Evolutionary conservation across 2,797 vertebrate genomes (phyloP).

Genomic region (Halcyon badia): DNA sequence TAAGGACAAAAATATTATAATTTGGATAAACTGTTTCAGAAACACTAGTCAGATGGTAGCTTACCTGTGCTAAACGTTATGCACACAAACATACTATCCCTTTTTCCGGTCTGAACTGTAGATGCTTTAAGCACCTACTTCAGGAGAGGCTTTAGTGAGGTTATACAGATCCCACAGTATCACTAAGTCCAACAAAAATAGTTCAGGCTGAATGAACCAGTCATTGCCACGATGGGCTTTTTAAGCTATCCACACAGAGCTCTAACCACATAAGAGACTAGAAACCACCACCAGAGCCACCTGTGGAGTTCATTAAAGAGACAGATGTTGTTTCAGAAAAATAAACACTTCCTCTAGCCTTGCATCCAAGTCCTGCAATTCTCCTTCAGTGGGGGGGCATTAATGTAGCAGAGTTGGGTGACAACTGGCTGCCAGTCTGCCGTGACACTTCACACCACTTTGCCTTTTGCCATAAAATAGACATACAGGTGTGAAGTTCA

Average conservation of each 20-base stretch:
- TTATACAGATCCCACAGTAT: slow-evolving; percentile 57
- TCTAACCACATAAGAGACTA: slow-evolving; percentile 57
- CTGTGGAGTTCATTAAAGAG: slow-evolving; percentile 12
- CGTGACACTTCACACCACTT: background rate
- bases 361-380: background rate
- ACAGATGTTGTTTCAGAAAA: slow-evolving; percentile 48
- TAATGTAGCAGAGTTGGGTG: background rate
- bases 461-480: background rate
- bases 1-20: background rate
- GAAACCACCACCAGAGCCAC: slow-evolving; percentile 35
- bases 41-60: background rate
- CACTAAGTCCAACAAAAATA: slow-evolving; percentile 61
- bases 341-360: slow-evolving; percentile 15
- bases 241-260: slow-evolving; percentile 50
- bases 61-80: background rate
- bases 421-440: background rate
- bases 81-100: background rate
- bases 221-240: slow-evolving; percentile 49
- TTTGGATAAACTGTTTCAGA: background rate
- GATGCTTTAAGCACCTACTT: slow-evolving; percentile 62
- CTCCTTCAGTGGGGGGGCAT: background rate
- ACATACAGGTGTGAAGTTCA: background rate
- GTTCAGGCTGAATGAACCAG: slow-evolving; percentile 45
- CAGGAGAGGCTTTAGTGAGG: slow-evolving; percentile 47
- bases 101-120: slow-evolving; percentile 23